These are phyloP conservation scores for Chamaetylas fuelleborni DNA, from an alignment of 2,113 vertebrate genomes.

Conservation along the genomic window DNA sequence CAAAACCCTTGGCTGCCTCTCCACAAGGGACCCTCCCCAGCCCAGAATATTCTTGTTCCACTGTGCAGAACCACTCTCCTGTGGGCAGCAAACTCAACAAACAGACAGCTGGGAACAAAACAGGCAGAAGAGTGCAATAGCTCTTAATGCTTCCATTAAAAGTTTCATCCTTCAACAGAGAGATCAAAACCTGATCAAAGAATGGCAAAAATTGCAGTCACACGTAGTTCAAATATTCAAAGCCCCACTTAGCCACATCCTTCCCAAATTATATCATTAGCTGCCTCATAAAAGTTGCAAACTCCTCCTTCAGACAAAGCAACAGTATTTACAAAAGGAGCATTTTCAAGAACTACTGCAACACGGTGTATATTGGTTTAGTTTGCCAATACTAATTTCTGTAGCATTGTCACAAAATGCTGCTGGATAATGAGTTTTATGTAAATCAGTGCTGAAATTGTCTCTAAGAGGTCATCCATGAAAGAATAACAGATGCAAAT, in stretches of 20 bases:
- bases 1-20: not conserved
- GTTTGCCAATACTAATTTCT: not conserved
- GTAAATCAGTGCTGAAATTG: constrained; percentile 44
- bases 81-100: not conserved
- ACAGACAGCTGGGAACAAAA: not conserved
- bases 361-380: not conserved
- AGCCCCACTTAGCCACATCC: not conserved
- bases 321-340: not conserved
- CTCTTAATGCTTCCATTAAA: not conserved
- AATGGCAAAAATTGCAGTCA: not conserved
- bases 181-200: not conserved
- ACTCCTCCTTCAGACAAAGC: not conserved
- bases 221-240: not conserved
- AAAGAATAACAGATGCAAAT: constrained; percentile 11
- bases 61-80: not conserved
- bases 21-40: not conserved
- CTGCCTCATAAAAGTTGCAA: not conserved
- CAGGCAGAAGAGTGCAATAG: not conserved
- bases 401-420: constrained; percentile 1
- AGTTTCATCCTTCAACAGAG: not conserved
- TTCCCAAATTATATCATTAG: not conserved
- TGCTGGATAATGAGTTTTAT: constrained; percentile 62
- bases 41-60: not conserved
- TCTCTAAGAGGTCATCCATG: not conserved
- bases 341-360: not conserved